Conservation (phyloP, 2,888 invertebrate genomes). For the Drosophila incognita region DNA sequence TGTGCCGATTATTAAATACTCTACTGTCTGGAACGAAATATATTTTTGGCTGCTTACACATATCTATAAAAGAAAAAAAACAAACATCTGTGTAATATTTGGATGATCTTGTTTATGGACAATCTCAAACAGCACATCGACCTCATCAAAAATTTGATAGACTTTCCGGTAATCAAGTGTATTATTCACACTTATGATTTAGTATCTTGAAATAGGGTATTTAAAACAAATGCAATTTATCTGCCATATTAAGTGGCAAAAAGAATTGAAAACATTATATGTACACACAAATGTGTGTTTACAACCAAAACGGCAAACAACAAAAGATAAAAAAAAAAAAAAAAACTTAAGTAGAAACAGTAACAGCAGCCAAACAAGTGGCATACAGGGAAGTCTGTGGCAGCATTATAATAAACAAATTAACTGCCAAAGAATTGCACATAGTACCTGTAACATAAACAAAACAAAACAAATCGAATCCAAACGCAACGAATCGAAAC, state of each 20-base stretch:
- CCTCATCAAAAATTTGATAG: background rate
- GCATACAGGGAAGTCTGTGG: slow-evolving; percentile 72
- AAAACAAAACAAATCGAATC: slow-evolving; percentile 34
- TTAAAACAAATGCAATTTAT: slow-evolving; percentile 32
- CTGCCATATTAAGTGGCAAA: slow-evolving; percentile 53
- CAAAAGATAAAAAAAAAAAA: slow-evolving; percentile 26
- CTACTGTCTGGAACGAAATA: background rate
- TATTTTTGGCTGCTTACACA: background rate
- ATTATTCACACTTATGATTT: background rate
- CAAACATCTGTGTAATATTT: background rate
- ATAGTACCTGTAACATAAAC: slow-evolving; percentile 74
- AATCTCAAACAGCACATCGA: background rate
- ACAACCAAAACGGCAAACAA: slow-evolving; percentile 43
- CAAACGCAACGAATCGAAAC: background rate
- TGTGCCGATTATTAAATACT: slow-evolving; percentile 5
- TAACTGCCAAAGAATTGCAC: slow-evolving; percentile 74
- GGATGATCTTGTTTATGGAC: background rate
- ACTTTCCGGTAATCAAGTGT: background rate
- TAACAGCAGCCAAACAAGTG: slow-evolving; percentile 60
- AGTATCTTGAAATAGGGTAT: slow-evolving; percentile 1
- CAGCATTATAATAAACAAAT: slow-evolving; percentile 75
- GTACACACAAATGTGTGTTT: slow-evolving; percentile 10
- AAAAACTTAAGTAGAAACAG: slow-evolving; percentile 21
- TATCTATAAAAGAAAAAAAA: background rate
- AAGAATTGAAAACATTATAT: background rate